These are phyloP conservation scores for Lasioglossum malachurum DNA, from an alignment of 2,888 invertebrate species.

Conservation along the genomic window DNA sequence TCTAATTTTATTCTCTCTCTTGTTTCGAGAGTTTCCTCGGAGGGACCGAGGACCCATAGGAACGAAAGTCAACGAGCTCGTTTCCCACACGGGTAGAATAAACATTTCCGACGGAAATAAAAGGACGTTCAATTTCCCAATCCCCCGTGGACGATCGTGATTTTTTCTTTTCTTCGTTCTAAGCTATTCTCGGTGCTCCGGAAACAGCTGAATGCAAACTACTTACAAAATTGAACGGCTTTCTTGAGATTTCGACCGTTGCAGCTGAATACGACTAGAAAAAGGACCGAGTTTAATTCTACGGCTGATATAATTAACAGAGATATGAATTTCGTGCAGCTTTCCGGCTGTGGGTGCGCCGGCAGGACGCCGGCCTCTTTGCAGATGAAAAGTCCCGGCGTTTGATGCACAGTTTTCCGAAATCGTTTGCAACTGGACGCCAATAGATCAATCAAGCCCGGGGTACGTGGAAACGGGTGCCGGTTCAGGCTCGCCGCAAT, in stretches of 20 bases:
- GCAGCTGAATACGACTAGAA: not conserved
- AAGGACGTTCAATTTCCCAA: not conserved
- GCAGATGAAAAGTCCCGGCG: not conserved
- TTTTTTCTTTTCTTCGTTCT: not conserved
- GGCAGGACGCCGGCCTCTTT: not conserved
- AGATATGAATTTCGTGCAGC: not conserved
- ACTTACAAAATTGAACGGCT: not conserved
- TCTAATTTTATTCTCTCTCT: conserved; percentile 7
- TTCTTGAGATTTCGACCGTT: not conserved
- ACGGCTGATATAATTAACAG: not conserved
- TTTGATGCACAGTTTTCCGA: conserved; percentile 25
- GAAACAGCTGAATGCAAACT: not conserved
- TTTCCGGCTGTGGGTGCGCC: not conserved
- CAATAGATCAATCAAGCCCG: conserved; percentile 66
- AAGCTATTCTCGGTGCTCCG: not conserved
- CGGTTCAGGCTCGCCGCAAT: conserved; percentile 49
- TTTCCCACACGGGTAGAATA: not conserved
- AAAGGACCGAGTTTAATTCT: not conserved
- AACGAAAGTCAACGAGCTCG: not conserved
- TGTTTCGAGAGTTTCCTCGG: not conserved
- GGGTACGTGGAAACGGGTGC: conserved; percentile 43
- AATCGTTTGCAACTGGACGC: conserved; percentile 45
- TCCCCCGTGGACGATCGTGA: not conserved
- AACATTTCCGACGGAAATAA: not conserved
- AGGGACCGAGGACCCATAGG: not conserved